These are phyloP conservation scores for Sebastes minor DNA, from an alignment of 2,797 vertebrate genomes.

Conservation along the genomic window DNA sequence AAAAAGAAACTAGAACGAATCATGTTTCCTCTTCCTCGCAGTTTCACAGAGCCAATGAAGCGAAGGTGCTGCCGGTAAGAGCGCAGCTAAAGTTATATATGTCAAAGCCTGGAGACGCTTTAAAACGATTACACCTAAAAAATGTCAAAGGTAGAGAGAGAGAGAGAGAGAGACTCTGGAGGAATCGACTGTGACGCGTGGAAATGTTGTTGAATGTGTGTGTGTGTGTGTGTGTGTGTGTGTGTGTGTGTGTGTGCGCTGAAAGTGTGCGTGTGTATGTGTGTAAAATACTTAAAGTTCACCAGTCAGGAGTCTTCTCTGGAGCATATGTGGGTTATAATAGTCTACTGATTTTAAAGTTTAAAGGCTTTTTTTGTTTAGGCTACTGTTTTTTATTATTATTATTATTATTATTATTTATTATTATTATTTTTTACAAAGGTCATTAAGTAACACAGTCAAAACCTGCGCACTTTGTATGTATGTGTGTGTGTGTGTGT, in stretches of 20 bases:
- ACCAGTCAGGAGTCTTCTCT: no score
- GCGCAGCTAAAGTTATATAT: constrained; percentile 75
- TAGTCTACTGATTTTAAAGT: no score
- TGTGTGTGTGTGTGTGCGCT: background rate
- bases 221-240: constrained; percentile 5
- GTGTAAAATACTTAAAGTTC: background rate
- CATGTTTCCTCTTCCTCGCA: constrained; percentile 78
- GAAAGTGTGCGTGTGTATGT: background rate
- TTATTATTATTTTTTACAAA: no score
- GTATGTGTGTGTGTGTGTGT: background rate
- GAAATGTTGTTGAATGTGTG: constrained; percentile 52
- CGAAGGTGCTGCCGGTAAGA: constrained; percentile 51
- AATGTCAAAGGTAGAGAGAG: constrained; percentile 70
- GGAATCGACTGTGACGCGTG: constrained; percentile 70
- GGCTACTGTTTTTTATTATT: no score
- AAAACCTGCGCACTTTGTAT: no score
- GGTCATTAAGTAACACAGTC: no score
- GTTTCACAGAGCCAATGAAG: constrained; percentile 64
- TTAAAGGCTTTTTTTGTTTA: no score
- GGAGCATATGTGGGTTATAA: no score
- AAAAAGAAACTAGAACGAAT: constrained; percentile 89
- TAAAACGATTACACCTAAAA: constrained; percentile 81
- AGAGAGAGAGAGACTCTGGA: constrained; percentile 16
- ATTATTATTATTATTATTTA: no score
- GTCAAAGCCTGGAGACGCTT: constrained; percentile 70